phyloP scores from a whole-genome alignment of 2,797 vertebrate genomes.

The Eupleurogrammus muticus region DNA sequence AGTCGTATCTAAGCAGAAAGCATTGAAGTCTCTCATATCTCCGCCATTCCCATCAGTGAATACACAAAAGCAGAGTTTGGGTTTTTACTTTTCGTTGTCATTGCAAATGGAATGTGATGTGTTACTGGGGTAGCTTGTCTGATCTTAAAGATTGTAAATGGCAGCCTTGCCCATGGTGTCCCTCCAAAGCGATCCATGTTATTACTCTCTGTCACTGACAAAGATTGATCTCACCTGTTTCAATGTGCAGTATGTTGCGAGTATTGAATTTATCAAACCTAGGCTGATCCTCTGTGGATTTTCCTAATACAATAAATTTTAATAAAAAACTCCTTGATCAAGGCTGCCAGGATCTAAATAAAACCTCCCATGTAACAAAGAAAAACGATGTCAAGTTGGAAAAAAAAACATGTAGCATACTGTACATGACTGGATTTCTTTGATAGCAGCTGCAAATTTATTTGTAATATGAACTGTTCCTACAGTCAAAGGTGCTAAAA shows the following conservation, averaged over 20 bases:
- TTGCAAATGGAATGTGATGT: slow-evolving; percentile 85
- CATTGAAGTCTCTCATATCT: slow-evolving; percentile 70
- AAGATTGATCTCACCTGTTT: slow-evolving; percentile 30
- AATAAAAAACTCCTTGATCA: slow-evolving; percentile 46
- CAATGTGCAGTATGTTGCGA: slow-evolving; percentile 26
- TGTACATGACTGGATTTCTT: slow-evolving; percentile 52
- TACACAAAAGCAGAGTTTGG: slow-evolving; percentile 68
- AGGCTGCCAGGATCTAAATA: slow-evolving; percentile 63
- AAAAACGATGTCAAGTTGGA: slow-evolving; percentile 17
- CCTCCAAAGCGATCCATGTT: slow-evolving; percentile 35
- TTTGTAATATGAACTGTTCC: slow-evolving; percentile 53
- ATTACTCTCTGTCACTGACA: slow-evolving; percentile 37
- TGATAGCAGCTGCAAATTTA: slow-evolving; percentile 53
- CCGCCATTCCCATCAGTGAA: slow-evolving; percentile 53
- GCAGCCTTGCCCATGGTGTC: slow-evolving; percentile 71
- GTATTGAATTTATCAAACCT: slow-evolving; percentile 28
- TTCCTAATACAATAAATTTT: slow-evolving; percentile 7
- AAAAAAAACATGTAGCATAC: slow-evolving; percentile 54
- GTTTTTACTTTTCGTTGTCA: slow-evolving; percentile 58
- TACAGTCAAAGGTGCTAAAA: slow-evolving; percentile 70
- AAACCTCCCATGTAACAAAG: slow-evolving; percentile 48
- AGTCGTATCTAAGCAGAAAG: slow-evolving; percentile 61
- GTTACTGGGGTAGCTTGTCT: slow-evolving; percentile 79
- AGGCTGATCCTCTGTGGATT: slow-evolving; percentile 12
- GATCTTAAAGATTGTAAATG: slow-evolving; percentile 77